Percentiles rank a stretch among this genome's conserved stretches.
Conservation (phyloP, 2,888 invertebrate genomes). For the Blastobasis adustella region DNA sequence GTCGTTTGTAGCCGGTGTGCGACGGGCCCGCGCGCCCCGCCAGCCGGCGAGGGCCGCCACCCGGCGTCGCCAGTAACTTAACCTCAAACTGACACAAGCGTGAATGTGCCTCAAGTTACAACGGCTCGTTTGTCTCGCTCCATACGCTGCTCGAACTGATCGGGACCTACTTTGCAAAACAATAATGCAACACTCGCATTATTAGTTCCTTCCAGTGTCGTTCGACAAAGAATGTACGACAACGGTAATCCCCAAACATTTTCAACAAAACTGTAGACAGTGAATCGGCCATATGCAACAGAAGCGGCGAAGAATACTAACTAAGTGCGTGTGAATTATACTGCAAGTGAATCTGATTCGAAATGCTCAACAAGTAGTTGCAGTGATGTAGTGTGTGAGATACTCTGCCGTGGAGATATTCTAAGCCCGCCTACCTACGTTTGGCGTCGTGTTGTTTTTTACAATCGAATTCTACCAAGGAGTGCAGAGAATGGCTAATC, state of each 20-base stretch:
- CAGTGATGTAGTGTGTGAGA: conserved; percentile 31
- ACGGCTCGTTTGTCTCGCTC: conserved; percentile 41
- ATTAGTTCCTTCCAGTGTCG: too few species aligned
- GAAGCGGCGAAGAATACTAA: too few species aligned
- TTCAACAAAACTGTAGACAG: too few species aligned
- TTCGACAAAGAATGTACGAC: too few species aligned
- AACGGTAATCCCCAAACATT: too few species aligned
- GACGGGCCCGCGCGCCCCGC: conserved; percentile 53
- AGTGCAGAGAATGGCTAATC: conserved; percentile 58
- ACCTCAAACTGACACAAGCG: conserved; percentile 73
- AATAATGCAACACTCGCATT: too few species aligned
- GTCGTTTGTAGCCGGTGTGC: conserved; percentile 18
- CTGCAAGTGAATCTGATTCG: conserved; percentile 17
- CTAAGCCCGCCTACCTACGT: conserved; percentile 14
- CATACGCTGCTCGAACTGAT: too few species aligned
- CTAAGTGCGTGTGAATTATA: conserved; percentile 22
- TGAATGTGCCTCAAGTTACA: conserved; percentile 64
- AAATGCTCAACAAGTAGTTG: conserved; percentile 28
- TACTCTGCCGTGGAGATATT: conserved; percentile 20
- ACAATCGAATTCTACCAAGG: conserved; percentile 14
- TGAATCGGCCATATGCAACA: too few species aligned
- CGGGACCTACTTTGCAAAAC: too few species aligned
- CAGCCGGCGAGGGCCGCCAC: conserved; percentile 45
- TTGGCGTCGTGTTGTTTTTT: conserved; percentile 12
- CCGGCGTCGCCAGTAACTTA: conserved; percentile 69